A percentile compares a stretch with the other conserved stretches of the same genome.
Evolutionary conservation across 2,888 invertebrate genomes (phyloP).

Genomic region (Hirtodrosophila alboralis): DNA sequence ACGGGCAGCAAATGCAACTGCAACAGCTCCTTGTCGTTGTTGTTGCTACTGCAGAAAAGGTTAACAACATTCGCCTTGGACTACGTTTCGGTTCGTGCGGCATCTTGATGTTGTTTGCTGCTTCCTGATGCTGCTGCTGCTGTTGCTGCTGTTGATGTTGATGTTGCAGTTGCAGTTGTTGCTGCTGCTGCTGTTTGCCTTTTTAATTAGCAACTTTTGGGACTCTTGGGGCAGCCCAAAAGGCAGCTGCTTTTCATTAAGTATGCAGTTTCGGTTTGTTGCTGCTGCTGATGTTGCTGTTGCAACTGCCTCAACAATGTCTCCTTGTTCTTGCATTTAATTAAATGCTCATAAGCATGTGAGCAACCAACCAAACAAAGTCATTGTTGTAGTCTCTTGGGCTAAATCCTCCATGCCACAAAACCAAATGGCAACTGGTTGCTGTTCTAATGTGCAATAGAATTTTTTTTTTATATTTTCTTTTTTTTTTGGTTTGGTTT

Average conservation of each 20-base stretch:
- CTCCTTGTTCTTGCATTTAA: constrained; percentile 78
- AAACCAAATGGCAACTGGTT: constrained; percentile 1
- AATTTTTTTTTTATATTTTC: constrained; percentile 18
- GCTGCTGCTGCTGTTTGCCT: constrained; percentile 68
- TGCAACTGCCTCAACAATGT: constrained; percentile 45
- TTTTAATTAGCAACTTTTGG: constrained; percentile 80
- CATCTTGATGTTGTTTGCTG: constrained; percentile 77
- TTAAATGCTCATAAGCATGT: constrained; percentile 80
- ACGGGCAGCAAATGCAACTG: constrained; percentile 55
- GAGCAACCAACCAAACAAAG: constrained; percentile 63
- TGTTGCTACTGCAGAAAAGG: constrained; percentile 65
- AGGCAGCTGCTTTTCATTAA: constrained; percentile 74
- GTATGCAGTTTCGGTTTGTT: constrained; percentile 66
- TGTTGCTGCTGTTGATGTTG: constrained; percentile 24
- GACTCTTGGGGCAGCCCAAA: constrained; percentile 73
- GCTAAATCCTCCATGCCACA: constrained; percentile 23
- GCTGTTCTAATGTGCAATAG: constrained; percentile 41
- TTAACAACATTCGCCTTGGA: constrained; percentile 74
- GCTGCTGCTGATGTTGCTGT: no score
- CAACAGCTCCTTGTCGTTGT: constrained; percentile 32
- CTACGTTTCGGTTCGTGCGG: constrained; percentile 69
- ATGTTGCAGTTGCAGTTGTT: constrained; percentile 21
- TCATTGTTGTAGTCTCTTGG: constrained; percentile 63
- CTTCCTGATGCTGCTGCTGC: constrained; percentile 59
- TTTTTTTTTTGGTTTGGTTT: constrained; percentile 20